Percentiles rank a stretch among this genome's conserved stretches.
phyloP scores from a whole-genome alignment of 2,113 vertebrate species.

The Physeter macrocephalus region DNA sequence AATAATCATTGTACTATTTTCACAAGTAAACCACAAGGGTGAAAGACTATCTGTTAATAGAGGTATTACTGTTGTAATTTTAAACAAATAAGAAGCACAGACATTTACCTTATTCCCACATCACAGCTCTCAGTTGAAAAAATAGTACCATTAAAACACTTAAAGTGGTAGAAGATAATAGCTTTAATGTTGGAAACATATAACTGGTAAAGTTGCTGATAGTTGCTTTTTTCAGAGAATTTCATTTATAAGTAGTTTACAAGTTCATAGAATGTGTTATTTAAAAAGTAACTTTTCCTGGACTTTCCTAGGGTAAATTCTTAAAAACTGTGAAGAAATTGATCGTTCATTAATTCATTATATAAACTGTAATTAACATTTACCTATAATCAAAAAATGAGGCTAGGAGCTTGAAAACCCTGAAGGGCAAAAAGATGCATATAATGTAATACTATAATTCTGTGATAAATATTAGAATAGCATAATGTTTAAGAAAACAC shows the following conservation, averaged over 20 bases:
- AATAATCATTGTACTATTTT: not conserved
- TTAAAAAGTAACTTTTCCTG: not conserved
- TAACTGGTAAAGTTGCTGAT: not conserved
- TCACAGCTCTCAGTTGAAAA: not conserved
- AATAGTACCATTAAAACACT: not conserved
- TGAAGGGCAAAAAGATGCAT: not conserved
- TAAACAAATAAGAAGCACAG: not conserved
- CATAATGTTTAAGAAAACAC: not conserved
- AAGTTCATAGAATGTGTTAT: not conserved
- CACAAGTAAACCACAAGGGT: not conserved
- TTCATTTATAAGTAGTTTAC: not conserved
- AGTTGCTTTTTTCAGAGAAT: not conserved
- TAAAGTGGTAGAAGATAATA: not conserved
- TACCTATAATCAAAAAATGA: not conserved
- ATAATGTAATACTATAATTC: not conserved
- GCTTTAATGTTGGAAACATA: not conserved
- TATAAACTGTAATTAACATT: not conserved
- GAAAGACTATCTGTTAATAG: not conserved
- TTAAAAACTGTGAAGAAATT: not conserved
- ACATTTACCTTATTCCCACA: not conserved
- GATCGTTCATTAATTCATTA: not conserved
- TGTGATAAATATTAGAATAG: not conserved
- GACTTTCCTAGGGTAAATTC: not conserved
- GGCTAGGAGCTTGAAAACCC: not conserved
- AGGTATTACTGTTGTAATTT: not conserved